Conservation (phyloP, 2,797 vertebrate species). For the Spondyliosoma cantharus region DNA sequence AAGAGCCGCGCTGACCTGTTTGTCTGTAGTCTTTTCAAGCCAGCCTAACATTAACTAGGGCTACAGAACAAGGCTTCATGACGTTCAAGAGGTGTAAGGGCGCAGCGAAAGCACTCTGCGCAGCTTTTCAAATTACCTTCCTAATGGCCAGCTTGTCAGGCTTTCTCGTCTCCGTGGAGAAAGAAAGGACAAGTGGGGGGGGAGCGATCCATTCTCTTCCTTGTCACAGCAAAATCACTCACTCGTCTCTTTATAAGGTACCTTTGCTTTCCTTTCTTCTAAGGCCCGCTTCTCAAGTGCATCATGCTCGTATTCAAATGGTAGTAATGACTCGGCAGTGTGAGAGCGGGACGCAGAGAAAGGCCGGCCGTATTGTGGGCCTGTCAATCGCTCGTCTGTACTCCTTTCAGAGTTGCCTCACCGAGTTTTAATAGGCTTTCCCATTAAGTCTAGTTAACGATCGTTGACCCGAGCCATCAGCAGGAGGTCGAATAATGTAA, state of each 20-base stretch:
- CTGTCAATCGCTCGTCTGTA: constrained; percentile 75
- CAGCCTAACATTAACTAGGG: constrained; percentile 66
- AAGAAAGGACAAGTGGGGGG: constrained; percentile 76
- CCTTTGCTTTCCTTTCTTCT: constrained; percentile 71
- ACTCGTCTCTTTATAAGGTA: constrained; percentile 67
- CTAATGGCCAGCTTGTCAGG: constrained; percentile 81
- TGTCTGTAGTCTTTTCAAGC: constrained; percentile 58
- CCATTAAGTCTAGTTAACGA: constrained; percentile 73
- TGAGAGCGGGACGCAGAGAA: constrained; percentile 39
- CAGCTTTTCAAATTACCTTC: constrained; percentile 81
- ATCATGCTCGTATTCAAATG: constrained; percentile 75
- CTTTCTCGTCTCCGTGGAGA: constrained; percentile 63
- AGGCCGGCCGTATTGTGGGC: constrained; percentile 72
- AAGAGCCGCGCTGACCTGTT: constrained; percentile 42
- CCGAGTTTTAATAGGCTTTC: constrained; percentile 62
- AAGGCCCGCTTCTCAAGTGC: constrained; percentile 70
- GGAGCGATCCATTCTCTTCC: constrained; percentile 71
- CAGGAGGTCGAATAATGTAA: constrained; percentile 62
- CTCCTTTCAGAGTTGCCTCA: constrained; percentile 64
- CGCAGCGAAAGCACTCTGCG: constrained; percentile 71
- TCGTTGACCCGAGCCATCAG: constrained; percentile 66
- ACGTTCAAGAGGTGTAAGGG: constrained; percentile 77
- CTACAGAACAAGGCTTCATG: constrained; percentile 68
- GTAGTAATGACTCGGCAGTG: constrained; percentile 75
- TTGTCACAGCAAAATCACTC: constrained; percentile 79